These are phyloP conservation scores for Calcarius ornatus DNA, from an alignment of 2,113 vertebrate genomes.

Conservation along the genomic window DNA sequence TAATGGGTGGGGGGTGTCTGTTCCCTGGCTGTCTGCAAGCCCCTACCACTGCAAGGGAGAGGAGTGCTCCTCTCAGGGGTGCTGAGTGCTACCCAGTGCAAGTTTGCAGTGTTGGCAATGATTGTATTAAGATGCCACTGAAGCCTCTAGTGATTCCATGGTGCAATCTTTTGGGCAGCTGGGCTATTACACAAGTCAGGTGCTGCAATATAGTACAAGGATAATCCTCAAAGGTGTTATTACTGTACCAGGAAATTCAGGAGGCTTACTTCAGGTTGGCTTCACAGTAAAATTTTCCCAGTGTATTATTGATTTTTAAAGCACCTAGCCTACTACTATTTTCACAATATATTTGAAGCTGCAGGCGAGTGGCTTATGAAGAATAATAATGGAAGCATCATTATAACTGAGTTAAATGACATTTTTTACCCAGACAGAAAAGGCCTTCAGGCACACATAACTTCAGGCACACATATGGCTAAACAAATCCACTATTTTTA, in stretches of 20 bases:
- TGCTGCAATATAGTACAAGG: not conserved
- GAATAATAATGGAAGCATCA: not conserved
- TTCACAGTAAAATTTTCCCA: not conserved
- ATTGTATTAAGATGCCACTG: not conserved
- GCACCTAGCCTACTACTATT: not conserved
- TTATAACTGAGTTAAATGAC: not conserved
- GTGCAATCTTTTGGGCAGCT: not conserved
- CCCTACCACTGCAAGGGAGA: not conserved
- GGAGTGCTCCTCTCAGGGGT: accelerated
- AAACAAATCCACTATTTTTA: not conserved
- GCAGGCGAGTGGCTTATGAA: not conserved
- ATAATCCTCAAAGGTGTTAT: not conserved
- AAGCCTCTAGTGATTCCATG: not conserved
- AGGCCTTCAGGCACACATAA: not conserved
- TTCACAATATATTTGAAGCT: not conserved
- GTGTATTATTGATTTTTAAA: not conserved
- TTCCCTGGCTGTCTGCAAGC: not conserved
- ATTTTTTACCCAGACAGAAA: not conserved
- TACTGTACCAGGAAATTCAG: not conserved
- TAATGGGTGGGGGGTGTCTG: not conserved
- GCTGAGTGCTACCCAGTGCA: not conserved
- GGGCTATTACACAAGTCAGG: not conserved
- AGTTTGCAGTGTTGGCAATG: not conserved
- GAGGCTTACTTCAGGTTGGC: not conserved
- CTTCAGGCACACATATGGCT: not conserved